phyloP scores from a whole-genome alignment of 1,140 invertebrate genomes.

The Tetraneura akinire region DNA sequence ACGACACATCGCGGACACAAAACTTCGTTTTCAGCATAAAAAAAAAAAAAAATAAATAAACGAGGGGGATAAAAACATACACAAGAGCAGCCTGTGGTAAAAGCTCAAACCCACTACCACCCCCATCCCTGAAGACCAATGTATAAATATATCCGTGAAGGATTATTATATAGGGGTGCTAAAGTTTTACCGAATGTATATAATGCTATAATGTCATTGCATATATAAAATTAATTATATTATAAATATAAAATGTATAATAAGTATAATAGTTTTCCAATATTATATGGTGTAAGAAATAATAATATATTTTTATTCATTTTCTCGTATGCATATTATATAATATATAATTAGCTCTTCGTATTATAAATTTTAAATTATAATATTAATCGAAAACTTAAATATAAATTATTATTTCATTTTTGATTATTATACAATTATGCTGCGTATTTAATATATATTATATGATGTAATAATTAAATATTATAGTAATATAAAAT shows the following conservation, averaged over 20 bases:
- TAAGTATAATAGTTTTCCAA: too few relatives aligned
- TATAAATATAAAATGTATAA: neutral
- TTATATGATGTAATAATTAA: too few relatives aligned
- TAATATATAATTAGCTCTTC: too few relatives aligned
- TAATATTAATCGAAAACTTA: too few relatives aligned
- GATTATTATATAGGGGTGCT: constrained; percentile 42
- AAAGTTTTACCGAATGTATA: constrained; percentile 6
- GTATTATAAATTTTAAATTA: too few relatives aligned
- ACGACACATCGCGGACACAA: constrained; percentile 27
- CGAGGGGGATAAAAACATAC: constrained; percentile 24
- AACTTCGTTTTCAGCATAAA: constrained; percentile 51
- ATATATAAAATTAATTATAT: neutral
- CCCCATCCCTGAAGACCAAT: neutral
- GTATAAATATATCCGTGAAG: neutral
- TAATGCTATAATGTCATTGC: neutral
- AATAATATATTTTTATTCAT: too few relatives aligned
- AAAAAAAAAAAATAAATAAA: constrained; percentile 23
- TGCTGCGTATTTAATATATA: too few relatives aligned
- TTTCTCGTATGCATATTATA: too few relatives aligned
- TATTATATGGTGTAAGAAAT: too few relatives aligned
- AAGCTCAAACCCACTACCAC: constrained; percentile 1
- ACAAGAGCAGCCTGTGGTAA: constrained; percentile 22
- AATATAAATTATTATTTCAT: too few relatives aligned
- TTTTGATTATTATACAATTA: too few relatives aligned
- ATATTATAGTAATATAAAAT: too few relatives aligned